Conservation (phyloP, 2,113 vertebrate species). For the Chloropsis hardwickii region DNA sequence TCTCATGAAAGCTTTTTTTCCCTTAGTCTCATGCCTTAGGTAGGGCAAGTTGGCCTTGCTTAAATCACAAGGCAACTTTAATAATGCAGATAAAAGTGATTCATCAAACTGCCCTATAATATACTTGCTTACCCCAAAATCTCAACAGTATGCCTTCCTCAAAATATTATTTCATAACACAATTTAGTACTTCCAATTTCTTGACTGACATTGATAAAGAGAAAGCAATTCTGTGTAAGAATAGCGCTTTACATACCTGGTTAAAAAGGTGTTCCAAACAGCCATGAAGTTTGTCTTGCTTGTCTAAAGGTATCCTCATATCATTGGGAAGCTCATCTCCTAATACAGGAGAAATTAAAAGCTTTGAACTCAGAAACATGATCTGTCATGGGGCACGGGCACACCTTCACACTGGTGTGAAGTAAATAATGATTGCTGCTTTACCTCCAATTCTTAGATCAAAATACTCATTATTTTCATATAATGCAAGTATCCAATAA, state of each 20-base stretch:
- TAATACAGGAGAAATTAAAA: conserved; percentile 30
- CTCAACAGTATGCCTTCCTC: background rate
- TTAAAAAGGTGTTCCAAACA: conserved; percentile 98
- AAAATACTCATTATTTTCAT: background rate
- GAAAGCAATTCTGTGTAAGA: background rate
- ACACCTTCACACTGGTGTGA: background rate
- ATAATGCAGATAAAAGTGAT: background rate
- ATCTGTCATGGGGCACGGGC: background rate
- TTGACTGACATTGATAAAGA: background rate
- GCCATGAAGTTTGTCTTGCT: conserved; percentile 97
- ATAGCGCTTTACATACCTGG: conserved; percentile 74
- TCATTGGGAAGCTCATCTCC: conserved; percentile 95
- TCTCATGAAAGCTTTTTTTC: background rate
- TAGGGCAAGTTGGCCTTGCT: background rate
- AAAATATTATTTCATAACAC: background rate
- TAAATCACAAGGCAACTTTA: background rate
- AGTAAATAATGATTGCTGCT: background rate
- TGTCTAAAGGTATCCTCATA: conserved; percentile 95
- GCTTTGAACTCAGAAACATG: background rate
- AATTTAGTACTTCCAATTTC: background rate
- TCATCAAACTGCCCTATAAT: background rate
- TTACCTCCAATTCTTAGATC: background rate
- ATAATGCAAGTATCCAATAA: background rate
- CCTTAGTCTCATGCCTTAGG: background rate
- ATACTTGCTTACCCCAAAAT: background rate